These are phyloP conservation scores for Montipora efflorescens DNA, from an alignment of 64 coral and sea anemone genomes.

Conservation along the genomic window DNA sequence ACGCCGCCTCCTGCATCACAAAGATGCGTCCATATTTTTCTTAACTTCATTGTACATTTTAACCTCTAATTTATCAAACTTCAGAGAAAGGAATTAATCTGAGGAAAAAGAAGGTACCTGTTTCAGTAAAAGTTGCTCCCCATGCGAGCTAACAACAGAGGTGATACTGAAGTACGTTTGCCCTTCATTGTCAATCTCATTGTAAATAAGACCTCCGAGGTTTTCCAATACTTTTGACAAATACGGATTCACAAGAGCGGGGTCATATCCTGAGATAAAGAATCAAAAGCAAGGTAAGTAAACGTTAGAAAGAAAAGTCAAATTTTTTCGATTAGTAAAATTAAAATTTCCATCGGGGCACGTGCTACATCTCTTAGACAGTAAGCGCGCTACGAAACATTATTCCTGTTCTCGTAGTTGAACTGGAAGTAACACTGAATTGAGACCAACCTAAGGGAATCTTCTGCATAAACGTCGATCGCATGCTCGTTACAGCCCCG, in stretches of 20 bases:
- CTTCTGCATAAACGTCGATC: too few species aligned
- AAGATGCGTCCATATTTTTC: neutral
- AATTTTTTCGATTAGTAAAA: neutral
- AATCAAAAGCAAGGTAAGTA: neutral
- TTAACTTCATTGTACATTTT: neutral
- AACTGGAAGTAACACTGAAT: too few species aligned
- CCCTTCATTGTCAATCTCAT: conserved; percentile 73
- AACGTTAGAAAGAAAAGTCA: neutral
- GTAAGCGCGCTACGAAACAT: too few species aligned
- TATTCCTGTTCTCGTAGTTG: too few species aligned
- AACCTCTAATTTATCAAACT: too few species aligned
- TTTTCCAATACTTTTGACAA: conserved; percentile 94
- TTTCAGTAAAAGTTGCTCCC: conserved; percentile 79
- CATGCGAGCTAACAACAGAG: conserved; percentile 81
- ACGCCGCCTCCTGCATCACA: neutral
- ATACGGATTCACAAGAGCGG: conserved; percentile 96
- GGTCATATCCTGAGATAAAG: conserved; percentile 83
- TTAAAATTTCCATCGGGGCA: neutral
- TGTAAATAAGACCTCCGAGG: conserved; percentile 77
- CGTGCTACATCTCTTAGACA: too few species aligned
- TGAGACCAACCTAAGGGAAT: too few species aligned
- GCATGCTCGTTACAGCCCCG: too few species aligned
- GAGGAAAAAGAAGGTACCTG: conserved; percentile 45
- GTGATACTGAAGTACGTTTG: conserved; percentile 81
- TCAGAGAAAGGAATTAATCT: too few species aligned